Percentiles rank a stretch among this genome's conserved stretches.
Evolutionary conservation across 2,797 vertebrate genomes (phyloP).

Genomic region (Argentina silus): DNA sequence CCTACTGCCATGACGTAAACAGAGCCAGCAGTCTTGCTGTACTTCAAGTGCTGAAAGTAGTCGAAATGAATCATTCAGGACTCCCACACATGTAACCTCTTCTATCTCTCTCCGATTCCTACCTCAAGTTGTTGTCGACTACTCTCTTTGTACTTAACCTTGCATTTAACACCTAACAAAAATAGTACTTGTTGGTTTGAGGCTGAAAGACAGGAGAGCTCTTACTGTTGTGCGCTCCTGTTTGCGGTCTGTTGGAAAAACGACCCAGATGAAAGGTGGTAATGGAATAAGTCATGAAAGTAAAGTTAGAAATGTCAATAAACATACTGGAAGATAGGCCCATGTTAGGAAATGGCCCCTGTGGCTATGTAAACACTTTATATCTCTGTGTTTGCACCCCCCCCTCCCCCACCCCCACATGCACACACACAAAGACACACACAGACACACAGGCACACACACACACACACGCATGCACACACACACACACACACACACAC

Average conservation of each 20-base stretch:
- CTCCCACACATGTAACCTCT: conserved; percentile 72
- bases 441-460: not conserved
- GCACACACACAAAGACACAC: too few species aligned
- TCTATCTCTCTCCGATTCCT: conserved; percentile 38
- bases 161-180: conserved; percentile 68
- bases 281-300: too few species aligned
- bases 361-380: too few species aligned
- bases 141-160: conserved; percentile 75
- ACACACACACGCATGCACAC: not conserved
- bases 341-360: too few species aligned
- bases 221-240: conserved; percentile 61
- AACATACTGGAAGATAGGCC: too few species aligned
- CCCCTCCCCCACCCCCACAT: too few species aligned
- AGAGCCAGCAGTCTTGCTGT: conserved; percentile 28
- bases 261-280: too few species aligned
- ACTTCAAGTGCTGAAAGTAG: conserved; percentile 50
- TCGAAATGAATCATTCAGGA: conserved; percentile 67
- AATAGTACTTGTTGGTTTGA: conserved; percentile 69
- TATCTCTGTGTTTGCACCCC: too few species aligned
- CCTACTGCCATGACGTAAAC: too few species aligned
- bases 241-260: conserved; percentile 13
- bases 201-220: conserved; percentile 56
- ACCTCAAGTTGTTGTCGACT: conserved; percentile 54
- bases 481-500: not conserved
- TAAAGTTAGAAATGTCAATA: too few species aligned